Evolutionary conservation across 2,113 vertebrate species (phyloP).

Genomic region (Sinocyclocheilus maitianheensis): DNA sequence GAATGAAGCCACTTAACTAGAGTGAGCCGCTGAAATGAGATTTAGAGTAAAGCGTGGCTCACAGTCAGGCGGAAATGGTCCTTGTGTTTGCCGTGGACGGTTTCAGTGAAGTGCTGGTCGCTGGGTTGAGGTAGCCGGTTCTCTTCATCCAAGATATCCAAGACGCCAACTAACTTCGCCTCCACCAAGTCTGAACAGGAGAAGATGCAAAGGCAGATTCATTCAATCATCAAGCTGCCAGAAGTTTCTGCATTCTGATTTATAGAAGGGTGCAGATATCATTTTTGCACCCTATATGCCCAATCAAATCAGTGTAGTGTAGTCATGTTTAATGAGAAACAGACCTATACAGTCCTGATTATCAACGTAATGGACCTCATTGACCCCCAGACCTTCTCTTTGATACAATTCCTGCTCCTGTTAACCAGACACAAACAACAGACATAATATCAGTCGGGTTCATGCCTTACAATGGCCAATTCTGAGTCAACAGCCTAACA

Average conservation of each 20-base stretch:
- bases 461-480: not conserved
- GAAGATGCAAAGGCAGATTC: not conserved
- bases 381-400: conserved; percentile 92
- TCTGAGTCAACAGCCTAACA: not conserved
- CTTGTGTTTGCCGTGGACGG: conserved; percentile 92
- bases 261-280: not conserved
- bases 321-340: conserved; percentile 30
- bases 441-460: not conserved
- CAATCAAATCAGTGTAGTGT: not conserved
- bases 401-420: conserved; percentile 98
- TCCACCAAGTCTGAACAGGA: conserved; percentile 91
- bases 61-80: conserved; percentile 95
- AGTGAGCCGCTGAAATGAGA: not conserved
- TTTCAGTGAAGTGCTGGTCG: conserved; percentile 94
- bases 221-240: not conserved
- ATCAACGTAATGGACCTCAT: conserved; percentile 98
- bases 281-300: not conserved
- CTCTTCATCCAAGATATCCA: conserved; percentile 99
- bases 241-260: not conserved
- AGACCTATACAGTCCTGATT: conserved; percentile 98
- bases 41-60: conserved; percentile 57
- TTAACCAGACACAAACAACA: conserved; percentile 48
- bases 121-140: conserved; percentile 95
- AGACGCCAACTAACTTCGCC: conserved; percentile 88
- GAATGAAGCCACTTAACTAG: not conserved